phyloP scores from a whole-genome alignment of 2,797 vertebrate genomes.

The Lepus townsendii region DNA sequence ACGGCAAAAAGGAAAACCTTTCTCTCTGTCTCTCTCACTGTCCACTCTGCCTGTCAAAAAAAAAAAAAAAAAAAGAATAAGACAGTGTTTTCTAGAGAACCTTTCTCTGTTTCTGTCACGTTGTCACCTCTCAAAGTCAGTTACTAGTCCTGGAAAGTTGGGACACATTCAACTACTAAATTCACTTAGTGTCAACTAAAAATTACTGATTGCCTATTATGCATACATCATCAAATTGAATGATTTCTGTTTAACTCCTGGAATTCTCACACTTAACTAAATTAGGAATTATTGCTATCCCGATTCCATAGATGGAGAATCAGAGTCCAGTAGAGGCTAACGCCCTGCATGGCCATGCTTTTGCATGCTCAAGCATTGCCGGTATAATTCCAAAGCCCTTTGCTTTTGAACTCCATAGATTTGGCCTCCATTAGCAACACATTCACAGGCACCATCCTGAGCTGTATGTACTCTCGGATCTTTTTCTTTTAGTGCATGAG shows the following conservation, averaged over 20 bases:
- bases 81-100: background rate
- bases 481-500: background rate
- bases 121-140: background rate
- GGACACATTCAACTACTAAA: background rate
- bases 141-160: background rate
- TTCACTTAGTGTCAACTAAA: background rate
- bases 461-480: rapidly evolving
- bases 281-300: background rate
- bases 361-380: background rate
- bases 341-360: rapidly evolving
- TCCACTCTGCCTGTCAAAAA: no score
- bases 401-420: rapidly evolving
- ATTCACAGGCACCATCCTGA: background rate
- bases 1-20: no score
- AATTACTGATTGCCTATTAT: background rate
- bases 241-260: background rate
- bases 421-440: rapidly evolving
- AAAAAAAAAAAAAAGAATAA: background rate
- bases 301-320: background rate
- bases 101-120: background rate
- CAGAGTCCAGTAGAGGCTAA: background rate
- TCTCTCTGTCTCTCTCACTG: no score
- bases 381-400: no score
- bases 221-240: background rate
- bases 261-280: background rate